Evolutionary conservation across 2,113 vertebrate species (phyloP).

Genomic region (Rhinichthys klamathensis): DNA sequence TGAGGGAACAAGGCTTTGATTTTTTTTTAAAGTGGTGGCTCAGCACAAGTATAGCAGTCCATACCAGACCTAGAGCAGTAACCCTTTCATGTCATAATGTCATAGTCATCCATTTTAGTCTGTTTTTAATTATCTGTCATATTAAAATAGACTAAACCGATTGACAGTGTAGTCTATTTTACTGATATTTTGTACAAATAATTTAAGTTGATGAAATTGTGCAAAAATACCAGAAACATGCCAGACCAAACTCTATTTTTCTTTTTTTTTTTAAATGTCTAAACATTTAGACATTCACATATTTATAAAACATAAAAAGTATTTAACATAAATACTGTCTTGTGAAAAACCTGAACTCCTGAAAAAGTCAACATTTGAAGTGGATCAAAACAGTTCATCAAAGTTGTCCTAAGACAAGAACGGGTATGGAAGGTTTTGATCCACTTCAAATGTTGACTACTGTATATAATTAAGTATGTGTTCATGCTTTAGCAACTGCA

Average conservation of each 20-base stretch:
- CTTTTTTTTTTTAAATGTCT: no score
- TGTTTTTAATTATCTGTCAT: background rate
- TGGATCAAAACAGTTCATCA: no score
- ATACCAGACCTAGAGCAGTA: background rate
- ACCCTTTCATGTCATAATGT: background rate
- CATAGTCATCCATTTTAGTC: background rate
- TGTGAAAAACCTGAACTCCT: no score
- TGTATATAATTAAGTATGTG: no score
- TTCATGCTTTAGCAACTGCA: no score
- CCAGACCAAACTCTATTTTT: no score
- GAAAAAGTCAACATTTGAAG: no score
- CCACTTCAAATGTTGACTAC: no score
- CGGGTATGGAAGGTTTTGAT: no score
- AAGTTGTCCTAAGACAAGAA: no score
- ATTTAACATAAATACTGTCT: no score
- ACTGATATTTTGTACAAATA: background rate
- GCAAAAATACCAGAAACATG: background rate
- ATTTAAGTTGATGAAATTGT: background rate
- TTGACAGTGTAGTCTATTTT: background rate
- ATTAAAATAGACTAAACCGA: background rate
- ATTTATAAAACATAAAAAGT: no score
- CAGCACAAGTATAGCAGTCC: conserved; percentile 13
- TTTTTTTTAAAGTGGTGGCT: conserved; percentile 18
- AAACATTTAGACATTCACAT: background rate
- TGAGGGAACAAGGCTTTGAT: conserved; percentile 2